Evolutionary conservation across 2,888 invertebrate genomes (phyloP).

Genomic region (Drosophila gaucha): DNA sequence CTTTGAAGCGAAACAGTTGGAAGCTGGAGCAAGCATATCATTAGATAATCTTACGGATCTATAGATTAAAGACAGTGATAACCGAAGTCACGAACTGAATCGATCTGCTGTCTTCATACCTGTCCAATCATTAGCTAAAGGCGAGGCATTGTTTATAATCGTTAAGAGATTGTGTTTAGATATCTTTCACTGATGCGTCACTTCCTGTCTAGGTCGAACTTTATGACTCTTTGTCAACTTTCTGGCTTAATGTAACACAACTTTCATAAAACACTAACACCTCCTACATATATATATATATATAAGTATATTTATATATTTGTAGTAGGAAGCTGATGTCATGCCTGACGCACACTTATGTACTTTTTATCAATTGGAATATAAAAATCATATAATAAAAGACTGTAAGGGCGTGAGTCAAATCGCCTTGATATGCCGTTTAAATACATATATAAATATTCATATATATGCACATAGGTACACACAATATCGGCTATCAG

Average conservation of each 20-base stretch:
- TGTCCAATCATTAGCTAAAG: background rate
- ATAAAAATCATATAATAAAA: slow-evolving; percentile 34
- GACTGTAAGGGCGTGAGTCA: slow-evolving; percentile 59
- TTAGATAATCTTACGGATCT: too few species aligned
- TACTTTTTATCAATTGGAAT: slow-evolving; percentile 48
- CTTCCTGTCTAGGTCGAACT: slow-evolving; percentile 30
- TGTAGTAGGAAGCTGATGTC: slow-evolving; percentile 52
- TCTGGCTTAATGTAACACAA: slow-evolving; percentile 7
- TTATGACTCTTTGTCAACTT: slow-evolving; percentile 19
- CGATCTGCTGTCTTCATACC: too few species aligned
- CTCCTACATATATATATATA: slow-evolving; percentile 1
- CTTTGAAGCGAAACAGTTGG: too few species aligned
- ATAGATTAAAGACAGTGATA: too few species aligned
- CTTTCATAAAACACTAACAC: slow-evolving; percentile 13
- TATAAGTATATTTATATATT: background rate
- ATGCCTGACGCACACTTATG: slow-evolving; percentile 34
- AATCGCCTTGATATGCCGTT: slow-evolving; percentile 31
- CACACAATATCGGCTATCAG: slow-evolving; percentile 58
- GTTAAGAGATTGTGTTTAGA: background rate
- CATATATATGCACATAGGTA: too few species aligned
- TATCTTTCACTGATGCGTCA: slow-evolving; percentile 32
- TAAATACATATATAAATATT: too few species aligned
- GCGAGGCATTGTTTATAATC: background rate
- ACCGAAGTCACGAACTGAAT: too few species aligned
- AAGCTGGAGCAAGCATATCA: too few species aligned